These are phyloP conservation scores for Platanista minor DNA, from an alignment of 2,113 vertebrate species.

Conservation along the genomic window DNA sequence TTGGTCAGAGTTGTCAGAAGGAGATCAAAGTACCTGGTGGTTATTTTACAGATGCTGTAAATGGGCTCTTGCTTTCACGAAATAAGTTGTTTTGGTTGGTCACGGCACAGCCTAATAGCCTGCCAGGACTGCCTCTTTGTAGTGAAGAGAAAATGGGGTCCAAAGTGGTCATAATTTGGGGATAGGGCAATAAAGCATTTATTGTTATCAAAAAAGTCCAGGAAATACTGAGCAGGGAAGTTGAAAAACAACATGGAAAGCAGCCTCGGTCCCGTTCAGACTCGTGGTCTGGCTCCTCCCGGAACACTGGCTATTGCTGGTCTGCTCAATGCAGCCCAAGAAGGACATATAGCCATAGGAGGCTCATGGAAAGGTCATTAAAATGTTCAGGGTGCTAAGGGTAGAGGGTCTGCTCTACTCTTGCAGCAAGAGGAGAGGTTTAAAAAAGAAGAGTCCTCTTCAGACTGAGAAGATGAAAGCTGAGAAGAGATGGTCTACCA, in stretches of 20 bases:
- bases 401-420: background rate
- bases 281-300: background rate
- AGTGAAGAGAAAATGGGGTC: constrained; percentile 54
- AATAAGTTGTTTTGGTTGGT: constrained; percentile 42
- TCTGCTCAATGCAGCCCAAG: background rate
- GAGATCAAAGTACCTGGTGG: constrained; percentile 56
- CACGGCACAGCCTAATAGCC: background rate
- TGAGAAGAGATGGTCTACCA: background rate
- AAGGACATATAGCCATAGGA: background rate
- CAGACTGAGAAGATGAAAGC: background rate
- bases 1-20: constrained; percentile 49
- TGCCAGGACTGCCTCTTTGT: constrained; percentile 42
- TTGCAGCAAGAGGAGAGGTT: background rate
- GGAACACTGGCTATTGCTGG: background rate
- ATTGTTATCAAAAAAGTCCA: constrained; percentile 19
- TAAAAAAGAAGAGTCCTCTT: background rate
- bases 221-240: constrained; percentile 1
- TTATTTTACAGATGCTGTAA: constrained; percentile 56
- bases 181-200: background rate
- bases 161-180: constrained; percentile 40
- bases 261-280: background rate
- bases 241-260: background rate
- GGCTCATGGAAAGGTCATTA: background rate
- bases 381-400: background rate
- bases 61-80: constrained; percentile 48